These are phyloP conservation scores for Drosophila lacertosa DNA, from an alignment of 1,140 invertebrate genomes.

Conservation along the genomic window DNA sequence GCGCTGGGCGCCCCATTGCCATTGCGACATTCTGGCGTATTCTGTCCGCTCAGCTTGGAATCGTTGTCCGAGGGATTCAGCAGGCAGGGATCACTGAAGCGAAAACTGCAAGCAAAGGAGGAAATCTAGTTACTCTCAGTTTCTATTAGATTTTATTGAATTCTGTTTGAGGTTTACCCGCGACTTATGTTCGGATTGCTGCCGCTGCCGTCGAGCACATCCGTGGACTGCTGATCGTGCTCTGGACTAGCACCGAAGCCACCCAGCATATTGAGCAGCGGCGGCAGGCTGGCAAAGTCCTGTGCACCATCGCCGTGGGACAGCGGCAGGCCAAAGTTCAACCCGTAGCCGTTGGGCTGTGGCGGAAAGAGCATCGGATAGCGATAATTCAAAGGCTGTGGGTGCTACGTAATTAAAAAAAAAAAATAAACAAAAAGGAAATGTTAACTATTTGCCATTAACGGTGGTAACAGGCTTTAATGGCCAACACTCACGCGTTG, in stretches of 20 bases:
- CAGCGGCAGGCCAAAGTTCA: conserved; percentile 47
- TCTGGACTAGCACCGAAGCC: conserved; percentile 54
- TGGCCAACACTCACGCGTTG: conserved; percentile 71
- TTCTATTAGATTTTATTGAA: neutral
- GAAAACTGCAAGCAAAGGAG: conserved; percentile 55
- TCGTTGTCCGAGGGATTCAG: conserved; percentile 82
- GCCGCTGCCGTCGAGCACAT: conserved; percentile 76
- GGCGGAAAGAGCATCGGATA: conserved; percentile 76
- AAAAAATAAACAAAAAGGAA: no score
- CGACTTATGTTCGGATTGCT: conserved; percentile 76
- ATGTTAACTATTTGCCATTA: neutral
- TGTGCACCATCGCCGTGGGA: conserved; percentile 64
- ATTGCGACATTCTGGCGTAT: conserved; percentile 76
- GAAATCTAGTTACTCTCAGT: neutral
- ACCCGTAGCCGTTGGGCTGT: conserved; percentile 50
- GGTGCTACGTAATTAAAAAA: conserved; percentile 45
- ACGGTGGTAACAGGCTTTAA: conserved; percentile 25
- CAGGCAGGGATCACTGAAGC: conserved; percentile 83
- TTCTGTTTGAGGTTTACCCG: conserved; percentile 47
- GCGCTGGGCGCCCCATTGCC: conserved; percentile 35
- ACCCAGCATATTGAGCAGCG: conserved; percentile 77
- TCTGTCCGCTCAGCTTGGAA: conserved; percentile 78
- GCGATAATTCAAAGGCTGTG: conserved; percentile 67
- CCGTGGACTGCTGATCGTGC: conserved; percentile 77
- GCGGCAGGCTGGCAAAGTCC: conserved; percentile 79